A percentile compares a stretch with the other conserved stretches of the same genome.
phyloP scores from a whole-genome alignment of 2,113 vertebrate genomes.

The Silurus meridionalis region DNA sequence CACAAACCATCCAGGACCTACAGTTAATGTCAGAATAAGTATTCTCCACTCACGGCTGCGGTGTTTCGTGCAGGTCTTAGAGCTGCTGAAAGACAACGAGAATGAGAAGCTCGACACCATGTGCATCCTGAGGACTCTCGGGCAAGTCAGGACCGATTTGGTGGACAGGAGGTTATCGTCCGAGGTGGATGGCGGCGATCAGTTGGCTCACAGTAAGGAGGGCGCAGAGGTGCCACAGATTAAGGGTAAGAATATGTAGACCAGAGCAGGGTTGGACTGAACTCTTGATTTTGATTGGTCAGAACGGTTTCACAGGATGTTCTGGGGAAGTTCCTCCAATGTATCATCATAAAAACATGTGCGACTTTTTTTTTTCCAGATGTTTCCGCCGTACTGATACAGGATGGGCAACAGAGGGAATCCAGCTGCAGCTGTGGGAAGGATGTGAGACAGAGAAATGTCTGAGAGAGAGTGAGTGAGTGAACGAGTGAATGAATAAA shows the following conservation, averaged over 20 bases:
- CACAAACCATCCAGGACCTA: no score
- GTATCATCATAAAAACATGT: not conserved
- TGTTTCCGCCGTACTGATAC: conserved; percentile 22
- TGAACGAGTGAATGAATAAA: not conserved
- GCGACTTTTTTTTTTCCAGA: conserved; percentile 31
- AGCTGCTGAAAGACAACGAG: conserved; percentile 80
- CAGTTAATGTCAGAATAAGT: no score
- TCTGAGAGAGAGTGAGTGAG: conserved; percentile 6
- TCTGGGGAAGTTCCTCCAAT: no score
- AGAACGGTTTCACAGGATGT: not conserved
- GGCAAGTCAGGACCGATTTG: conserved; percentile 85
- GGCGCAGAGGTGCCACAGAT: conserved; percentile 33
- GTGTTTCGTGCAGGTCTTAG: conserved; percentile 73
- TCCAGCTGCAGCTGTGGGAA: conserved; percentile 38
- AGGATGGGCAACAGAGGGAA: conserved; percentile 25
- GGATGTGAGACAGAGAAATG: conserved; percentile 42
- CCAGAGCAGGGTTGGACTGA: not conserved
- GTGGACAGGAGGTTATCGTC: conserved; percentile 73
- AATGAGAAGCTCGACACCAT: conserved; percentile 81
- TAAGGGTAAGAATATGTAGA: conserved; percentile 49
- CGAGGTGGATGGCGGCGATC: conserved; percentile 34
- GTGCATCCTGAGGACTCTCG: conserved; percentile 81
- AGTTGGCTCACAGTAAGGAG: conserved; percentile 31
- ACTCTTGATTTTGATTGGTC: not conserved
- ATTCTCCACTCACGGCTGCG: no score